Percentiles rank a stretch among this genome's conserved stretches.
These are phyloP conservation scores for Fulmarus glacialis DNA, from an alignment of 2,113 vertebrate genomes.

Conservation along the genomic window DNA sequence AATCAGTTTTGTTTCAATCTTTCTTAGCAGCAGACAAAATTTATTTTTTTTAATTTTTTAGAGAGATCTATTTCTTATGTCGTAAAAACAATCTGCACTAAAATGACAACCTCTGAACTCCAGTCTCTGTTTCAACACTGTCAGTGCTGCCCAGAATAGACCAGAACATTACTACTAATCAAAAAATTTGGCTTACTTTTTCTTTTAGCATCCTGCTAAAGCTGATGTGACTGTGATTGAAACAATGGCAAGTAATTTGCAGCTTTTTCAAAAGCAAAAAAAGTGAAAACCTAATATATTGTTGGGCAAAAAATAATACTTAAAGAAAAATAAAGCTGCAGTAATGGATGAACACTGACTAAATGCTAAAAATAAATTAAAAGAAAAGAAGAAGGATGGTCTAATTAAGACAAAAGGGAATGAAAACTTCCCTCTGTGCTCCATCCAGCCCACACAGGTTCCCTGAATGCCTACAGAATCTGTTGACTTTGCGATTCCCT, in stretches of 20 bases:
- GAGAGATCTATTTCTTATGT: not conserved
- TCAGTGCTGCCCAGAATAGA: not conserved
- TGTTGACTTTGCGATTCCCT: not conserved
- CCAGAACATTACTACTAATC: not conserved
- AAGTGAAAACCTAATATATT: not conserved
- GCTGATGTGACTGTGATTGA: not conserved
- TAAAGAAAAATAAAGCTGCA: not conserved
- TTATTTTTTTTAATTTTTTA: not conserved
- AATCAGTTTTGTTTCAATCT: not conserved
- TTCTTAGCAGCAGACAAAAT: not conserved
- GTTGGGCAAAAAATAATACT: rapidly evolving
- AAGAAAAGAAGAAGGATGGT: not conserved
- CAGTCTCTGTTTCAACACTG: not conserved
- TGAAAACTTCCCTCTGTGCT: not conserved
- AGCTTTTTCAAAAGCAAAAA: not conserved
- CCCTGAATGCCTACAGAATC: not conserved
- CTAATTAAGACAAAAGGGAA: not conserved
- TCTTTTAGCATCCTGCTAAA: not conserved
- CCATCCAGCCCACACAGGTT: not conserved
- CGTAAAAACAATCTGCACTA: not conserved
- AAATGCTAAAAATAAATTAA: not conserved
- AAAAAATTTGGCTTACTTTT: not conserved
- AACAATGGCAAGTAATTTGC: not conserved
- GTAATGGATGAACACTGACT: not conserved
- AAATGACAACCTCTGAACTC: not conserved